Percentiles rank a stretch among this genome's conserved stretches.
phyloP scores from a whole-genome alignment of 2,888 invertebrate species.

The Actias luna region DNA sequence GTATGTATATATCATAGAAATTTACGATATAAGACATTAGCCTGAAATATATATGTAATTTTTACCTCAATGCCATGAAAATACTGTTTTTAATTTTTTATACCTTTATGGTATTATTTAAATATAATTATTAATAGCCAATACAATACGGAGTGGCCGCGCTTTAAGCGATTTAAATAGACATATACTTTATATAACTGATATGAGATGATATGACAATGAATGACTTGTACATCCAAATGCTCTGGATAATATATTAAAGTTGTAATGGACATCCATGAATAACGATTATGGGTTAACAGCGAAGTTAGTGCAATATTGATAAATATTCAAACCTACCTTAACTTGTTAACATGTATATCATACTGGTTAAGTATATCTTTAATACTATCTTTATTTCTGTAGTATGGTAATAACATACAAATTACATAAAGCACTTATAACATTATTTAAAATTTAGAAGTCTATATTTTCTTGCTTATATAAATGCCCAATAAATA shows the following conservation, averaged over 20 bases:
- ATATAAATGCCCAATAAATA: slow-evolving; percentile 56
- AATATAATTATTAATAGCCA: background rate
- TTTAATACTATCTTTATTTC: slow-evolving; percentile 28
- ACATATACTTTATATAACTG: slow-evolving; percentile 37
- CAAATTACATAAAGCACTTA: slow-evolving; percentile 51
- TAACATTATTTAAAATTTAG: slow-evolving; percentile 44
- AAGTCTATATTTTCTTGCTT: slow-evolving; percentile 41
- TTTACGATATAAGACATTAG: background rate
- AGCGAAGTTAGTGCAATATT: background rate
- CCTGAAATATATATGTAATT: background rate
- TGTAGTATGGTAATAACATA: slow-evolving; percentile 40
- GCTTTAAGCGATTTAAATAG: slow-evolving; percentile 27
- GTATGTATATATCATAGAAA: background rate
- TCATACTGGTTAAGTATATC: slow-evolving; percentile 48
- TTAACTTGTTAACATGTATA: slow-evolving; percentile 25
- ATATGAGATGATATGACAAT: slow-evolving; percentile 79
- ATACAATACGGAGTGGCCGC: background rate
- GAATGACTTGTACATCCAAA: slow-evolving; percentile 70
- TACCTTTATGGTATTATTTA: background rate
- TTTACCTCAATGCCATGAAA: background rate
- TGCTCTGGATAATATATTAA: slow-evolving; percentile 29
- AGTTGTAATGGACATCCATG: background rate
- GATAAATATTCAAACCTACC: slow-evolving; percentile 18
- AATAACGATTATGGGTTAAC: background rate
- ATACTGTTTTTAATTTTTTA: background rate